A percentile compares a stretch with the other conserved stretches of the same genome.
Conservation (phyloP, 2,113 vertebrate genomes). For the Podarcis raffonei region DNA sequence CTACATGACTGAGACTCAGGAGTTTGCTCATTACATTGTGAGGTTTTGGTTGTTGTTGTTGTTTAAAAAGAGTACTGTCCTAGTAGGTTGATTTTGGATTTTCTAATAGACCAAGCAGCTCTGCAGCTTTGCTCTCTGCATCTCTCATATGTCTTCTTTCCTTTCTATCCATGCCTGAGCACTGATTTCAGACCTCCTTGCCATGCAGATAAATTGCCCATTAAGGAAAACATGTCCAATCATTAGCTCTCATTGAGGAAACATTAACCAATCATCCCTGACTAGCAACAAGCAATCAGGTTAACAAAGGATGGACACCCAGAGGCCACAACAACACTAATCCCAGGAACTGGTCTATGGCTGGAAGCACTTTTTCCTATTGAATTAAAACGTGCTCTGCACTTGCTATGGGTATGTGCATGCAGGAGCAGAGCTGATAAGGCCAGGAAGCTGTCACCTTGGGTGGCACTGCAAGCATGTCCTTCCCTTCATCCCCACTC, state of each 20-base stretch:
- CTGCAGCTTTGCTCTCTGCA: too few species aligned
- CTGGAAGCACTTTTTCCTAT: slow-evolving; percentile 1
- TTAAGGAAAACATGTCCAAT: background rate
- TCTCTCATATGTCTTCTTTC: too few species aligned
- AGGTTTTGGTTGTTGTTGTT: background rate
- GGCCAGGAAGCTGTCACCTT: slow-evolving; percentile 21
- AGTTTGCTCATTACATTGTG: background rate
- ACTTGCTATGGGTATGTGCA: background rate
- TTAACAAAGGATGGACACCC: slow-evolving; percentile 10
- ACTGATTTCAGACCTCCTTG: background rate
- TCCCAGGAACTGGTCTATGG: background rate
- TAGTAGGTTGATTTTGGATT: background rate
- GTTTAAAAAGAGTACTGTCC: background rate
- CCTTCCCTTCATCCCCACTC: background rate
- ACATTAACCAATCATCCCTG: background rate
- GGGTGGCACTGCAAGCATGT: slow-evolving; percentile 5
- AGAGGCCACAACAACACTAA: background rate
- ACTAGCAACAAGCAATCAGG: slow-evolving; percentile 1
- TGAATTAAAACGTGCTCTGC: background rate
- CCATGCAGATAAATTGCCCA: background rate
- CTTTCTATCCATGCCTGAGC: background rate
- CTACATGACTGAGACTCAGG: background rate
- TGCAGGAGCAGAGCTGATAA: slow-evolving; percentile 12
- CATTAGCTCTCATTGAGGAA: background rate
- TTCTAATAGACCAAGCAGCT: background rate